Evolutionary conservation across 2,797 vertebrate genomes (phyloP), one percentile per base, ranked within the genome.

Genomic region (Dromococcyx pavoninus): DNA sequence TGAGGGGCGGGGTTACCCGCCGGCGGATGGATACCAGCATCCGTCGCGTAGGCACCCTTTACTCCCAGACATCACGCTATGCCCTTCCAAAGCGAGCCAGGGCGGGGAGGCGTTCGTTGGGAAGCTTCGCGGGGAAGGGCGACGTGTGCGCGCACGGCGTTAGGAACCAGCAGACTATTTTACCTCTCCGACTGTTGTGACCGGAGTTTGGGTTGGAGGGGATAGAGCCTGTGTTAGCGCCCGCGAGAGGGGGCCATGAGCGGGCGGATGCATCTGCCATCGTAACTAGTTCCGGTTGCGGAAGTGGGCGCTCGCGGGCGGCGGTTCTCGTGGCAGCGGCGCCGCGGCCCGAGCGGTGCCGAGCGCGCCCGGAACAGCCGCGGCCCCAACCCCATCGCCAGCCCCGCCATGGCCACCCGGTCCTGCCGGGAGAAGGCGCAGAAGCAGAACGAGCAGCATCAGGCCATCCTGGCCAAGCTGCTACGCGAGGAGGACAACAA

Each of bases 371-470:
- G 41, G 93, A 86, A 96, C 83, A 93, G 94, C 41, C 14, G 33
- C 24, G 33, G 23, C 32, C 66, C 19, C 44, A 46, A 44, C 32
- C 66, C 19, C 44, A 46, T 44, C 22, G 11, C 41, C 51, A 22
- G 58, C 92, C 32, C 76, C 77, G 95, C 74, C 93, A 99, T 99
- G 99, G 98, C 99, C 97, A 99, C 99, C 85, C 99, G 99, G 92
- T 99, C 99, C 90, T 99, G 99, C 97, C 98, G 99, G 86, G 99
- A 99, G 97, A 99, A 99, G 98, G 98, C 99, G 95, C 99, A 98
- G 98, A 99, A 99, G 98, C 99, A 99, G 95, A 99, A 99, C 97
- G 99, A 99, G 96, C 99, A 99, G 98, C 99, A 99, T 98, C 99
- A 99, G 98, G 99, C 99, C 98, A 99, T 99, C 97, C 98, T 99